Evolutionary conservation across 2,113 vertebrate genomes (phyloP).

Genomic region (Balaeniceps rex): DNA sequence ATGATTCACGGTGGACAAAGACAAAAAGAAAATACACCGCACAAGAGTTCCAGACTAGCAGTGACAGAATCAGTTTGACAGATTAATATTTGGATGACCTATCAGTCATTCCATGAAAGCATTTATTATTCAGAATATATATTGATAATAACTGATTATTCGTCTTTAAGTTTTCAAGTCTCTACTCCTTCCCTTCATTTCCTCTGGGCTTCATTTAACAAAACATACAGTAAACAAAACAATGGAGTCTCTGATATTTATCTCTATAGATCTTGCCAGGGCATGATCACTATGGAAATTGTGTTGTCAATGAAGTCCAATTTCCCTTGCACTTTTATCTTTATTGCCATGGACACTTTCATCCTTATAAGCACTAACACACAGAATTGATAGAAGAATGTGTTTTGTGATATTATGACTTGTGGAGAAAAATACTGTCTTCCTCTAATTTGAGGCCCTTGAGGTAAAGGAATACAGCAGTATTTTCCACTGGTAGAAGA

Average conservation of each 20-base stretch:
- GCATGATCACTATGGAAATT: neutral
- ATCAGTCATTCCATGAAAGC: accelerated
- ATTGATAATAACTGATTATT: neutral
- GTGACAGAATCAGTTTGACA: neutral
- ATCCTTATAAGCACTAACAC: neutral
- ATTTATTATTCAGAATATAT: neutral
- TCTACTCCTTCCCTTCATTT: neutral
- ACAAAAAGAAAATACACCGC: neutral
- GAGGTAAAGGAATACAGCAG: neutral
- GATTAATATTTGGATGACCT: neutral
- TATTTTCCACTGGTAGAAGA: neutral
- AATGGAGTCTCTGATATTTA: neutral
- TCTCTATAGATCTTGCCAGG: neutral
- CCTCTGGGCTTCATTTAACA: neutral
- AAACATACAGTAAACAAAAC: neutral
- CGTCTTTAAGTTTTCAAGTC: neutral
- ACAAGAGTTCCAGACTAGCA: neutral
- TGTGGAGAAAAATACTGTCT: neutral
- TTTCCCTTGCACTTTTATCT: neutral
- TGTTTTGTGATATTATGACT: neutral
- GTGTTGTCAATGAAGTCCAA: neutral
- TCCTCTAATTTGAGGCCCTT: neutral
- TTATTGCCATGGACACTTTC: neutral
- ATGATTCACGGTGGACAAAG: neutral
- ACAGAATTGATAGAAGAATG: neutral